Conservation (phyloP, 2,797 vertebrate species). For the Natrix natrix region DNA sequence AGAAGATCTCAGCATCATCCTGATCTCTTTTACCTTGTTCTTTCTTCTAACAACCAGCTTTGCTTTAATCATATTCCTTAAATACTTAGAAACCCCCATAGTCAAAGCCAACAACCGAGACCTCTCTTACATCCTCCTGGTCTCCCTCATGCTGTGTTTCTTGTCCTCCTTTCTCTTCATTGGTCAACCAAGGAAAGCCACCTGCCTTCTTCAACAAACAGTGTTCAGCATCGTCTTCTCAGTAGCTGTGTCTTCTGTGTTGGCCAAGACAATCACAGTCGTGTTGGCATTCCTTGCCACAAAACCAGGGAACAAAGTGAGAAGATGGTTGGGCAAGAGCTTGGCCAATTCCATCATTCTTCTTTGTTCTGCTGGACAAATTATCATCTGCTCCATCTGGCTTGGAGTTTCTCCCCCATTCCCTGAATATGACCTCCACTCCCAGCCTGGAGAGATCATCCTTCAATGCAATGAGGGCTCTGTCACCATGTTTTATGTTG, state of each 20-base stretch:
- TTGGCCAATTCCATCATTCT: neutral
- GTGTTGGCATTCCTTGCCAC: neutral
- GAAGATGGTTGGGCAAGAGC: neutral
- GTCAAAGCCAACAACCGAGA: neutral
- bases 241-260: neutral
- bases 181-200: neutral
- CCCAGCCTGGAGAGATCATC: neutral
- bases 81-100: neutral
- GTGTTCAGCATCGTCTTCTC: neutral
- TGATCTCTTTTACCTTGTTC: neutral
- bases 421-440: neutral
- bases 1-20: neutral
- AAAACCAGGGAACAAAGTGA: neutral
- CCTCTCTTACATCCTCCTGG: neutral
- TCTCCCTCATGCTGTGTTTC: neutral
- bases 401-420: neutral
- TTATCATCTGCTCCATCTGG: neutral
- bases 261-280: neutral
- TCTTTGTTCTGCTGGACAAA: neutral
- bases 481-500: neutral
- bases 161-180: neutral
- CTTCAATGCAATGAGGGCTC: neutral
- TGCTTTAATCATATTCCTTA: neutral
- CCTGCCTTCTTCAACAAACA: neutral
- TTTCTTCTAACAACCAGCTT: neutral